These are phyloP conservation scores for Calameuta idolon DNA, from an alignment of 2,888 invertebrate species.

Conservation along the genomic window DNA sequence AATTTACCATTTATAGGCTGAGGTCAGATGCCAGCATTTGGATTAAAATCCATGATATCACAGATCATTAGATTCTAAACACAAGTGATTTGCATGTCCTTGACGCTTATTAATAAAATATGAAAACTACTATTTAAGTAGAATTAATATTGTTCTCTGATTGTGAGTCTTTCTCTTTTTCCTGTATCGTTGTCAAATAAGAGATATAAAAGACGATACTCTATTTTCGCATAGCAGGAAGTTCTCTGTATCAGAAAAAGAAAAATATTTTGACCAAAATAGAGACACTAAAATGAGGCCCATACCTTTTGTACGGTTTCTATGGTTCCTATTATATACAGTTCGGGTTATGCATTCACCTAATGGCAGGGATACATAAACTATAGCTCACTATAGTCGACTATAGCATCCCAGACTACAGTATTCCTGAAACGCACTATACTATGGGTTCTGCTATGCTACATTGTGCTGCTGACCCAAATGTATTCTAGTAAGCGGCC, in stretches of 20 bases:
- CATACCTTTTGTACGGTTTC: background rate
- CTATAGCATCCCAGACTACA: constrained; percentile 7
- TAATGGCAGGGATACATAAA: background rate
- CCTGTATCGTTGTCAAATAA: background rate
- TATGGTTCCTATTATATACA: background rate
- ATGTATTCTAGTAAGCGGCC: constrained; percentile 54
- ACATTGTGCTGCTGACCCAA: constrained; percentile 61
- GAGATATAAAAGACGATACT: background rate
- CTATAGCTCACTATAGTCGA: background rate
- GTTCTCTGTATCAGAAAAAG: background rate
- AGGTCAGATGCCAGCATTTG: background rate
- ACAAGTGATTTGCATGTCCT: background rate
- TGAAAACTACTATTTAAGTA: background rate
- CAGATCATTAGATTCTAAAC: background rate
- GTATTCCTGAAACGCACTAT: constrained; percentile 1
- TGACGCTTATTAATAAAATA: background rate
- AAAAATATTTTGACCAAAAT: background rate
- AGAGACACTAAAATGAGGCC: background rate
- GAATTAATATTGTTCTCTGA: background rate
- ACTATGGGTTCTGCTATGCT: constrained; percentile 26
- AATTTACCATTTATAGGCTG: background rate
- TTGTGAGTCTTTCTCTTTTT: background rate
- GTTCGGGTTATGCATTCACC: background rate
- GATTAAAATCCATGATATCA: background rate
- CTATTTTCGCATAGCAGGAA: background rate